These are phyloP conservation scores for Noctua janthina DNA, from an alignment of 2,888 invertebrate genomes.

Conservation along the genomic window DNA sequence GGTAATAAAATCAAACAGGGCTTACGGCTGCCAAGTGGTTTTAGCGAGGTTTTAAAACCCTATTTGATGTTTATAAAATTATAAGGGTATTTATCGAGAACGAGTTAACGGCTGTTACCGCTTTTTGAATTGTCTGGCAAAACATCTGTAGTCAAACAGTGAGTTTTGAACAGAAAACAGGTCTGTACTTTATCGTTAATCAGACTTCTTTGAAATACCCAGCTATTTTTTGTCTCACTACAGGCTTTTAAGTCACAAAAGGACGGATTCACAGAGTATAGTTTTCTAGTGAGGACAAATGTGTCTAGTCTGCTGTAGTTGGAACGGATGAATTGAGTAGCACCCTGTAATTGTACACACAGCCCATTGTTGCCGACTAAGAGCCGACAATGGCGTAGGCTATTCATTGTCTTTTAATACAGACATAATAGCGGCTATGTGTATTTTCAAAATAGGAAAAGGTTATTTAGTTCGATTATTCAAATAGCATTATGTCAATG, in stretches of 20 bases:
- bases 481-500: background rate
- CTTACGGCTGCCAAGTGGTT: conserved; percentile 38
- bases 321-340: conserved; percentile 50
- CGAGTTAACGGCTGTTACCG: background rate
- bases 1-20: conserved; percentile 50
- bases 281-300: conserved; percentile 39
- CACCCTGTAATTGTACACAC: conserved; percentile 43
- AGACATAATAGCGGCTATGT: conserved; percentile 5
- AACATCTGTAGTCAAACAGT: background rate
- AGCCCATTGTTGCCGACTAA: conserved; percentile 43
- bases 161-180: conserved; percentile 15
- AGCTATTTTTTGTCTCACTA: background rate
- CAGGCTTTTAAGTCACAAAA: conserved; percentile 30
- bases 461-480: background rate
- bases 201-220: background rate
- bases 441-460: conserved; percentile 11
- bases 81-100: conserved; percentile 18
- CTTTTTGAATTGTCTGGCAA: conserved; percentile 3
- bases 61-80: conserved; percentile 35
- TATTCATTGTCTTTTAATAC: conserved; percentile 28
- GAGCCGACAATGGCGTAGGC: conserved; percentile 38
- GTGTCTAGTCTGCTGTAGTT: conserved; percentile 40
- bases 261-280: conserved; percentile 20
- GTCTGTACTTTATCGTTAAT: background rate
- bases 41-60: conserved; percentile 40